phyloP scores from a whole-genome alignment of 1,140 invertebrate species.

The Drosophila saltans region DNA sequence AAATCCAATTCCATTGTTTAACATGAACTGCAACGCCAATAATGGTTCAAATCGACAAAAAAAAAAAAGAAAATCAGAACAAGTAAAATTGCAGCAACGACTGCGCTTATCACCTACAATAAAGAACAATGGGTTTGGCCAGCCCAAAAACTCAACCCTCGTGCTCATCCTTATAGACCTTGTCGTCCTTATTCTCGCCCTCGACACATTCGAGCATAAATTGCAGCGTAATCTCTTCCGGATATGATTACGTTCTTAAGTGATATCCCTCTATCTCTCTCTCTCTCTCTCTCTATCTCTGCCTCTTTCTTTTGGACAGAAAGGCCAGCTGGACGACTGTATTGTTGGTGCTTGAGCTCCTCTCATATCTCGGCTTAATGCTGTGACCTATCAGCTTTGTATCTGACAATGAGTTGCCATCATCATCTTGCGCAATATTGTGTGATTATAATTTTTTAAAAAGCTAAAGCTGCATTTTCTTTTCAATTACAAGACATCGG shows the following conservation, averaged over 20 bases:
- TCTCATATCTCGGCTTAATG: constrained; percentile 55
- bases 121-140: constrained; percentile 35
- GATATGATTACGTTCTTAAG: constrained; percentile 76
- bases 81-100: constrained; percentile 45
- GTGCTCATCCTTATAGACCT: not conserved
- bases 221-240: constrained; percentile 78
- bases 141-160: constrained; percentile 7
- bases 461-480: constrained; percentile 79
- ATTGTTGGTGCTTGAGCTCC: constrained; percentile 43
- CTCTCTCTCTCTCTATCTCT: not conserved
- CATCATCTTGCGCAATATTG: constrained; percentile 67
- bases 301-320: constrained; percentile 15
- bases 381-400: constrained; percentile 79
- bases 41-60: constrained; percentile 11
- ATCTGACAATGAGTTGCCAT: constrained; percentile 32
- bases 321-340: constrained; percentile 16
- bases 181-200: constrained; percentile 13
- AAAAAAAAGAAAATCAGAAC: not conserved
- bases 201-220: constrained; percentile 60
- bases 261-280: constrained; percentile 40
- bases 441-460: constrained; percentile 81
- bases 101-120: constrained; percentile 76
- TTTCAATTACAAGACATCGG: constrained; percentile 62
- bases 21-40: constrained; percentile 22
- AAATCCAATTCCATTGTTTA: constrained; percentile 80